Percentiles rank a stretch among this genome's conserved stretches.
phyloP scores from a whole-genome alignment of 2,797 vertebrate species.

The Tadarida brasiliensis region DNA sequence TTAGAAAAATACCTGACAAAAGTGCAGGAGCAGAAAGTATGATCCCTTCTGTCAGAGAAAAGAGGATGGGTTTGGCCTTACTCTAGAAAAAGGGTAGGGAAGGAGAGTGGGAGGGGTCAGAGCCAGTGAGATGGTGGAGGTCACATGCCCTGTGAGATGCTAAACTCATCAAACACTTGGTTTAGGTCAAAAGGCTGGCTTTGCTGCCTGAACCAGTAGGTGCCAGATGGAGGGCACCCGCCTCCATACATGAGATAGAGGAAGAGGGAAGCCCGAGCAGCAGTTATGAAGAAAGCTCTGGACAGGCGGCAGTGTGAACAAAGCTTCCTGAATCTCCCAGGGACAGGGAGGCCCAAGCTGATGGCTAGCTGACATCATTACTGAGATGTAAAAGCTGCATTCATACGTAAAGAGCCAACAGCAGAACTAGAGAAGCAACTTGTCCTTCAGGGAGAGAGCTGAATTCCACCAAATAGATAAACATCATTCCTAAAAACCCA shows the following conservation, averaged over 20 bases:
- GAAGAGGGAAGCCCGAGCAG: neutral
- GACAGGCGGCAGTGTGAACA: neutral
- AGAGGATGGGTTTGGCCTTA: neutral
- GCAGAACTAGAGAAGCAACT: neutral
- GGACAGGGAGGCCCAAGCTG: neutral
- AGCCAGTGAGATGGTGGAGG: neutral
- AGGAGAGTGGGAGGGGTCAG: neutral
- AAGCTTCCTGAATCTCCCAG: neutral
- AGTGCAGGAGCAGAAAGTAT: neutral
- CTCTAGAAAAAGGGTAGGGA: neutral
- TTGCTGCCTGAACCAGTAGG: neutral
- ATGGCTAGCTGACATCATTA: neutral
- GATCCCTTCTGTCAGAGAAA: neutral
- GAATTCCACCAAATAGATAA: neutral
- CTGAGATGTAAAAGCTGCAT: neutral
- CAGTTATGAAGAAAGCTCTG: neutral
- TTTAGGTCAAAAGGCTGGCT: neutral
- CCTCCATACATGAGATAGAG: neutral
- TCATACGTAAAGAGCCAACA: neutral
- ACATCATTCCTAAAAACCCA: neutral
- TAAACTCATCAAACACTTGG: neutral
- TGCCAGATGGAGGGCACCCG: neutral
- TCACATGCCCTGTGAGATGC: neutral
- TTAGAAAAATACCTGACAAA: slow-evolving; percentile 40
- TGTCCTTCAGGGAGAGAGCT: neutral